phyloP scores from a whole-genome alignment of 1,140 invertebrate genomes.

The Oncopodura yosiiana region DNA sequence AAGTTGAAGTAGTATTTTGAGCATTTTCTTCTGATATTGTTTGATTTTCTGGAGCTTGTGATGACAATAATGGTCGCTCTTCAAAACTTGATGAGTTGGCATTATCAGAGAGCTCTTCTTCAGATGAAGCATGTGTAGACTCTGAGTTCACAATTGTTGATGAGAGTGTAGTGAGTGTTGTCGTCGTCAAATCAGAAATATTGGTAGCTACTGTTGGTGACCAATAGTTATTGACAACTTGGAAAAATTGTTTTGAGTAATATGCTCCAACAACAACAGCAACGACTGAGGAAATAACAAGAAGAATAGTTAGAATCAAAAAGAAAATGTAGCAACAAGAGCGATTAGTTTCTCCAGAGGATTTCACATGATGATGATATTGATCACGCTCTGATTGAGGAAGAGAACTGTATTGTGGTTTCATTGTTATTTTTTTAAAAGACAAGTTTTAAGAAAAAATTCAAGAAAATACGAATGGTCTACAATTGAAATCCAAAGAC shows the following conservation, averaged over 20 bases:
- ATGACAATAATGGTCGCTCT: constrained; percentile 3
- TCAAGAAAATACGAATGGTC: too few relatives aligned
- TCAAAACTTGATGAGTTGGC: neutral
- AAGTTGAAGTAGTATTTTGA: neutral
- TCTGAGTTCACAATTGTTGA: neutral
- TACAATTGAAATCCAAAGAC: too few relatives aligned
- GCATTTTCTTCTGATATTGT: neutral
- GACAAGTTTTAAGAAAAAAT: too few relatives aligned
- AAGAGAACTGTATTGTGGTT: too few relatives aligned
- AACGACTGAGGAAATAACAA: constrained; percentile 7
- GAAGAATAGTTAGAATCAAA: constrained; percentile 1
- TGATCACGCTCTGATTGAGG: constrained; percentile 17
- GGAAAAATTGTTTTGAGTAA: constrained; percentile 3
- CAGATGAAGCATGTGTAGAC: neutral
- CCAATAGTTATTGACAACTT: neutral
- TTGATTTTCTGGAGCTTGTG: neutral
- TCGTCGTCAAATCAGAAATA: neutral
- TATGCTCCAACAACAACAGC: constrained; percentile 5
- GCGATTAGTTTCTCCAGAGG: neutral
- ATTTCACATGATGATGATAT: constrained; percentile 14
- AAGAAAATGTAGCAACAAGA: constrained; percentile 7
- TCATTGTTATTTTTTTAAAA: too few relatives aligned
- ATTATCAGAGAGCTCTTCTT: neutral
- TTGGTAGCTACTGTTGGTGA: neutral
- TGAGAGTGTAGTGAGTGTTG: neutral